Base-by-base conservation (phyloP, 2,113 vertebrate genomes). In the Nothobranchius kuhntae region DNA sequence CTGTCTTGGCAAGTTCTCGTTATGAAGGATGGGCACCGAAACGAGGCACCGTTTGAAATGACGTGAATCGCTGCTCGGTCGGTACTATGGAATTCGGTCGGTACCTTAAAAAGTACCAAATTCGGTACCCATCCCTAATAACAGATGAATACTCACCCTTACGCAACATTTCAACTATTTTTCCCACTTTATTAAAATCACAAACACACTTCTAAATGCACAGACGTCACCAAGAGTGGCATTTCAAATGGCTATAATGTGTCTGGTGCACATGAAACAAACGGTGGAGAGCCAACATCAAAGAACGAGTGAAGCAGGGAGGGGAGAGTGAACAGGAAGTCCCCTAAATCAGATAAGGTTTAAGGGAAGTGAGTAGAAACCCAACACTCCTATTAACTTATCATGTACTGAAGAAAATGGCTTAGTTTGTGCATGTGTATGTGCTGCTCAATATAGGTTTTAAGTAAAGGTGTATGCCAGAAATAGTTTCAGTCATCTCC, bases 391-490 rank as follows among this genome's bases (percentile, higher is more conserved):
- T 14, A 65, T 82, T 83, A 73, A 59, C 76, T 85, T 80, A 86
- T 89, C 80, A 63, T 21, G 63, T 35, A 54, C 48, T 46, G 53
- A 46, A 80, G 65, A 70, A 30, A 77, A 61, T 0, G 2, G 61
- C 62, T 65, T 26, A 21, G 51, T 38, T 56, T 76, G n/a, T 53
- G 21, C 21, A 38, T 71, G 65, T 69, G 71, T 69, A 72, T 74
- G 65, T 71, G 58, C 57, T 53, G 42, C 26, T 71, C 46, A 36
- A 69, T 86, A 21, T 79, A 68, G 70, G 77, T 67, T 77, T 79
- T 80, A 84, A 81, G 72, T 36, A 55, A 83, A 73, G 74, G 61
- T 74, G 69, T 86, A 89, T 91, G 81, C 77, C 86, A 53, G 66
- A 67, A 74, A 89, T 91, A 67, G 53, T 82, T 85, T 61, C 15